Evolutionary conservation across 2,888 invertebrate species (phyloP).

Genomic region (Belgica antarctica): DNA sequence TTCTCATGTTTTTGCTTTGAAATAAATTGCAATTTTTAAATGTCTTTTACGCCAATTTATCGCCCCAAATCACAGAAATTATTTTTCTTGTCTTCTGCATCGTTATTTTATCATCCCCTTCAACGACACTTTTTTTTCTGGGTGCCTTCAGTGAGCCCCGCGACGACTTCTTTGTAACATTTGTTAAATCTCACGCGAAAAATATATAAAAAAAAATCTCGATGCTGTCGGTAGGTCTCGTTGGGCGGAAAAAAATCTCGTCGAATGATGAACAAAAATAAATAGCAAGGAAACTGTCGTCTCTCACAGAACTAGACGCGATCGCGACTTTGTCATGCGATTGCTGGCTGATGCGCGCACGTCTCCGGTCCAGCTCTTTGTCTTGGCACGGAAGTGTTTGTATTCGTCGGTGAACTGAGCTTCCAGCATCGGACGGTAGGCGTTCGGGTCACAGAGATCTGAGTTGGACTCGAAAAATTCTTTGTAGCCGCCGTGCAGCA

Average conservation of each 20-base stretch:
- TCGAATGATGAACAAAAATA: neutral
- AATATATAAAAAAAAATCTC: neutral
- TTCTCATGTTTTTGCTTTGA: no score
- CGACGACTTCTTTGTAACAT: neutral
- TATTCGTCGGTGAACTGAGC: conserved; percentile 72
- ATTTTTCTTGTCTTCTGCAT: no score
- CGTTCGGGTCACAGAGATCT: conserved; percentile 68
- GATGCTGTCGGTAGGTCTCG: no score
- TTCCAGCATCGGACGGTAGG: conserved; percentile 84
- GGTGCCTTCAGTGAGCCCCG: neutral
- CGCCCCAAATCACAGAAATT: no score
- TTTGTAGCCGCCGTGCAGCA: conserved; percentile 88
- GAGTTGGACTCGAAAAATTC: conserved; percentile 71
- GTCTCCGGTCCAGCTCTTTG: conserved; percentile 70
- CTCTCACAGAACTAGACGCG: conserved; percentile 53
- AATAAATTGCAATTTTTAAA: no score
- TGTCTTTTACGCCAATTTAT: no score
- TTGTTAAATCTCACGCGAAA: neutral
- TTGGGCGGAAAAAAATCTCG: no score
- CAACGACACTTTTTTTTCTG: no score
- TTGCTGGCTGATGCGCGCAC: conserved; percentile 48
- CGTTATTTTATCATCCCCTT: no score
- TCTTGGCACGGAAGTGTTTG: conserved; percentile 70
- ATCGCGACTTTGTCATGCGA: conserved; percentile 52
- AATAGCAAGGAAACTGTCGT: no score